Percentiles rank a stretch among this genome's conserved stretches.
phyloP scores from a whole-genome alignment of 92 coral and sea anemone genomes.

The Meandrina meandrites region DNA sequence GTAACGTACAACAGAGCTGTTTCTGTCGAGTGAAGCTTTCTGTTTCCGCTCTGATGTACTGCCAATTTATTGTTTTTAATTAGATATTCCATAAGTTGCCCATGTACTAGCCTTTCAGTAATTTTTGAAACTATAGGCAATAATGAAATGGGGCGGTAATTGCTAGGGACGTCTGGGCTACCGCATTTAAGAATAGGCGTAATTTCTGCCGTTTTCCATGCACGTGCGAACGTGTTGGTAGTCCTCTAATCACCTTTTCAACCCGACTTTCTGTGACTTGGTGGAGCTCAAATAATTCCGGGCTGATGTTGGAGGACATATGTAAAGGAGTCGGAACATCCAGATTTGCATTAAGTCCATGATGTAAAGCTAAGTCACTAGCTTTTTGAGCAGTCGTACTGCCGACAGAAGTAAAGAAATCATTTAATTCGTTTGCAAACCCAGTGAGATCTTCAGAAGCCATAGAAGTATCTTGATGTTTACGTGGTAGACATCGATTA shows the following conservation, averaged over 20 bases:
- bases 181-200: conserved; percentile 33
- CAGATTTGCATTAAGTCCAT: conserved; percentile 18
- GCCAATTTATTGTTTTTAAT: conserved; percentile 16
- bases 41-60: conserved; percentile 52
- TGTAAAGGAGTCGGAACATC: conserved; percentile 15
- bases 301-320: conserved; percentile 13
- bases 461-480: no score
- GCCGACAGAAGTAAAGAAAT: conserved; percentile 28
- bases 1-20: conserved; percentile 28
- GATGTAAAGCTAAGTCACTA: conserved; percentile 10
- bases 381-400: conserved; percentile 31
- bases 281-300: conserved; percentile 6
- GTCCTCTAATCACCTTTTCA: conserved; percentile 17
- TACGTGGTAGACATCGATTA: no score
- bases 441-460: no score
- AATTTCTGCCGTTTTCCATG: conserved; percentile 54
- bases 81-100: conserved; percentile 38
- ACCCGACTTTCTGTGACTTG: conserved; percentile 36
- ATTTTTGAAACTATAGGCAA: conserved; percentile 35
- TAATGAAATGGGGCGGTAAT: conserved; percentile 35
- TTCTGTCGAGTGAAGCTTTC: no score
- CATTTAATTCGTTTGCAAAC: conserved; percentile 41
- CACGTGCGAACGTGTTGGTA: conserved; percentile 39
- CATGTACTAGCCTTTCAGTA: conserved; percentile 42
- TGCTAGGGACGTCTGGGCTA: conserved; percentile 9